phyloP scores from a whole-genome alignment of 92 coral and sea anemone species.

The Siderastrea radians region DNA sequence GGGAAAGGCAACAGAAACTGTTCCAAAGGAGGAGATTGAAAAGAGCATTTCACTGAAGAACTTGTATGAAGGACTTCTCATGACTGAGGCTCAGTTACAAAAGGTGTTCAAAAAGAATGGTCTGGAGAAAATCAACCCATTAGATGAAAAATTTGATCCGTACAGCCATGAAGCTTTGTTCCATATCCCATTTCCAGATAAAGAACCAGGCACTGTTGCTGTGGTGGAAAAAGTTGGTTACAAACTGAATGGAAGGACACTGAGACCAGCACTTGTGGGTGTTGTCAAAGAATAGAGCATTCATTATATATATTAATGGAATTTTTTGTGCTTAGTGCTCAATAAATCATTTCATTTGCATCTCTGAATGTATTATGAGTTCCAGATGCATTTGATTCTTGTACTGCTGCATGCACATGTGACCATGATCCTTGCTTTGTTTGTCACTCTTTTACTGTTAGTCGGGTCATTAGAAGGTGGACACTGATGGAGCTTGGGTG shows the following conservation, averaged over 20 bases:
- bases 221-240: conserved; percentile 95
- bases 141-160: conserved; percentile 96
- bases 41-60: conserved; percentile 81
- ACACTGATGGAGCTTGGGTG: too few relatives aligned
- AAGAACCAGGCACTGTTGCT: conserved; percentile 93
- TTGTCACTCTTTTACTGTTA: too few relatives aligned
- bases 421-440: too few relatives aligned
- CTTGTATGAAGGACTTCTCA: conserved; percentile 92
- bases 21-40: conserved; percentile 86
- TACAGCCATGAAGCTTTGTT: conserved; percentile 97
- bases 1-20: conserved; percentile 94
- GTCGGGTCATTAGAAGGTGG: too few relatives aligned
- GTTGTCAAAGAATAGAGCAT: conserved; percentile 78
- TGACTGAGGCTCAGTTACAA: conserved; percentile 94
- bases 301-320: background rate
- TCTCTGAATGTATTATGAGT: background rate
- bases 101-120: conserved; percentile 95
- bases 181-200: conserved; percentile 90
- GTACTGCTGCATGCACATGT: too few relatives aligned
- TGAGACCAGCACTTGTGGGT: conserved; percentile 98
- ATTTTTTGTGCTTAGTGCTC: background rate
- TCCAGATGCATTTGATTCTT: too few relatives aligned
- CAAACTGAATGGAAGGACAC: conserved; percentile 90
- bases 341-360: background rate
- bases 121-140: conserved; percentile 88